Base-by-base conservation (phyloP, 2,113 vertebrate genomes). In the Scolopax mira region DNA sequence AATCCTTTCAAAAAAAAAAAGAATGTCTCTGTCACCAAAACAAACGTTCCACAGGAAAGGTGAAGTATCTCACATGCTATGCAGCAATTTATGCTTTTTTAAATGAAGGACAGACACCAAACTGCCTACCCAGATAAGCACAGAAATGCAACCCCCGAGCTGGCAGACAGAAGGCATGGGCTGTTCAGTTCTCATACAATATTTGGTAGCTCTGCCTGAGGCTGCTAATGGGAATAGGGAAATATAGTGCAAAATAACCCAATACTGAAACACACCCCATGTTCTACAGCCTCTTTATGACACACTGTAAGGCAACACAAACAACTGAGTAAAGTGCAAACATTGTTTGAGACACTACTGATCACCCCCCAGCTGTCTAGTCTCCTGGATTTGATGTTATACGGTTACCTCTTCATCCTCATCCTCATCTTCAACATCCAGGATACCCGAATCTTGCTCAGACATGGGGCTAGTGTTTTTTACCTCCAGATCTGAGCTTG, bases 381-480 rank as follows among this genome's bases (percentile, higher is more conserved):
- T 2, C 11, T 6, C 54, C 57, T 55, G 18, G 9, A 6, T 10
- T 7, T 31, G 51, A 52, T 24, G 46, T 17, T 13, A 21, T 37
- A 49, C 39, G 51, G 41, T 98, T 97, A 98, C 99, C 97, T 99
- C 99, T 55, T 99, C 99, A 27, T 99, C 98, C 46, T 99, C 99
- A 85, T 99, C 99, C 80, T 99, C 99, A 67, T 99, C 99, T 95
- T 99, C 99, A 70, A 99, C 98, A 73, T 99, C 99, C 97, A 99
- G 97, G 96, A 99, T 99, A 48, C 99, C 99, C 11, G 98, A 99
- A 94, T 99, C 98, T 91, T 99, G 98, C 95, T 99, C 99, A 0
- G 98, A 99, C 90, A 98, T 94, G 21, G 98, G 99, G 74, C 98
- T 99, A 94, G 98, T 98, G 61, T 97, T 98, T 52, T 98, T 98